Percentiles rank a stretch among this genome's conserved stretches.
Conservation (phyloP, 2,888 invertebrate genomes). For the Cartodere bifasciata region DNA sequence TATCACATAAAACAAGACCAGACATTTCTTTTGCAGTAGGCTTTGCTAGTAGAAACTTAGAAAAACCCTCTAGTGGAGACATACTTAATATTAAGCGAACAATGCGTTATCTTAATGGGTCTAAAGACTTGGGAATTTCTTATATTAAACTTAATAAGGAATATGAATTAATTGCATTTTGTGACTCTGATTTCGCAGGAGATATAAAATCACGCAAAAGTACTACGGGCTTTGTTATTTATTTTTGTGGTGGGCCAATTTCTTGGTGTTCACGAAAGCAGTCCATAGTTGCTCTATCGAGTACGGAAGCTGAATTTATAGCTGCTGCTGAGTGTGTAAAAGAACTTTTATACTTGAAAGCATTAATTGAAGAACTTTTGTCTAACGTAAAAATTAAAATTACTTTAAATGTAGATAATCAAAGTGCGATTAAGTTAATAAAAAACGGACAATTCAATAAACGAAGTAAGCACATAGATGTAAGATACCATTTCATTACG, state of each 20-base stretch:
- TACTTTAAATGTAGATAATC: slow-evolving; percentile 10
- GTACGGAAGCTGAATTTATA: no score
- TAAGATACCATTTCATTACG: slow-evolving; percentile 11
- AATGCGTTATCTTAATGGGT: not conserved
- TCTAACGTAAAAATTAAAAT: slow-evolving; percentile 1
- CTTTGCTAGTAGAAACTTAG: slow-evolving; percentile 11
- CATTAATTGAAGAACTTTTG: not conserved
- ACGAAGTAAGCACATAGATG: slow-evolving; percentile 14
- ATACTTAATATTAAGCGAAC: slow-evolving; percentile 9
- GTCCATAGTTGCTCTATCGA: no score
- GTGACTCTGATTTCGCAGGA: no score
- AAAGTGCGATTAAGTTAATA: slow-evolving; percentile 12
- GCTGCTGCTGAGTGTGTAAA: slow-evolving; percentile 5
- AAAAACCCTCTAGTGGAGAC: slow-evolving; percentile 11
- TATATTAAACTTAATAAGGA: slow-evolving; percentile 1
- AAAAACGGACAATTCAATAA: slow-evolving; percentile 9
- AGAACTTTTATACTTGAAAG: slow-evolving; percentile 5
- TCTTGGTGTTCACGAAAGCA: no score
- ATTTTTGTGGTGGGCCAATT: no score
- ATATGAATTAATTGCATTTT: no score
- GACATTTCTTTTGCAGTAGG: slow-evolving; percentile 12
- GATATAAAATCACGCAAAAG: no score
- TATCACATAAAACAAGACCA: slow-evolving; percentile 12
- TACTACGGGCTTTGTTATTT: no score
- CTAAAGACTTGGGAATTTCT: not conserved